Evolutionary conservation across 2,113 vertebrate species (phyloP).

Genomic region (Pteropus alecto): DNA sequence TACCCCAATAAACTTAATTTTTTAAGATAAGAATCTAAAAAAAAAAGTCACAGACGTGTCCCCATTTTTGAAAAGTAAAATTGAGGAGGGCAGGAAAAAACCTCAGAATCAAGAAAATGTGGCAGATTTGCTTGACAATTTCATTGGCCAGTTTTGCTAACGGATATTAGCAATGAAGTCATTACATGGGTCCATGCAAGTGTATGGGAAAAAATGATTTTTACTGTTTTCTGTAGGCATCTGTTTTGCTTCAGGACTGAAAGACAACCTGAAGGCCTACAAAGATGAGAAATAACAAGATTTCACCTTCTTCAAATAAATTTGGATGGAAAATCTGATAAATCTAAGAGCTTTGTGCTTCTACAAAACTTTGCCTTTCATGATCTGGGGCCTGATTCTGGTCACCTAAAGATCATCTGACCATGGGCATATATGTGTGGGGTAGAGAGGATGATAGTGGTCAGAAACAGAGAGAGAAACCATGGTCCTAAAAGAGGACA

Average conservation of each 20-base stretch:
- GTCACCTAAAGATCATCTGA: background rate
- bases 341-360: background rate
- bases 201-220: background rate
- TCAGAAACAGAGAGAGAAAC: slow-evolving; percentile 9
- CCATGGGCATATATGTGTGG: background rate
- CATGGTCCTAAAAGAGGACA: background rate
- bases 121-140: background rate
- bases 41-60: background rate
- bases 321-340: background rate
- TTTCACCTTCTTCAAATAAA: background rate
- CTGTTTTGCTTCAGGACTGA: background rate
- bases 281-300: background rate
- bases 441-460: background rate
- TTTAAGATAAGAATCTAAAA: no score
- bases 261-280: background rate
- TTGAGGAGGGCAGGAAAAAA: background rate
- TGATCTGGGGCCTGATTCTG: background rate
- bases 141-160: background rate
- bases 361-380: background rate
- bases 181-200: background rate
- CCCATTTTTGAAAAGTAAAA: background rate
- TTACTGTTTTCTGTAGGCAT: background rate
- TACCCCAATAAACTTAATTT: no score
- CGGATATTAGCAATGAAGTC: background rate
- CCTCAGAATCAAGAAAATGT: background rate